A percentile compares a stretch with the other conserved stretches of the same genome.
Conservation (phyloP, 1,140 invertebrate genomes). For the Melipona quadrifasciata region DNA sequence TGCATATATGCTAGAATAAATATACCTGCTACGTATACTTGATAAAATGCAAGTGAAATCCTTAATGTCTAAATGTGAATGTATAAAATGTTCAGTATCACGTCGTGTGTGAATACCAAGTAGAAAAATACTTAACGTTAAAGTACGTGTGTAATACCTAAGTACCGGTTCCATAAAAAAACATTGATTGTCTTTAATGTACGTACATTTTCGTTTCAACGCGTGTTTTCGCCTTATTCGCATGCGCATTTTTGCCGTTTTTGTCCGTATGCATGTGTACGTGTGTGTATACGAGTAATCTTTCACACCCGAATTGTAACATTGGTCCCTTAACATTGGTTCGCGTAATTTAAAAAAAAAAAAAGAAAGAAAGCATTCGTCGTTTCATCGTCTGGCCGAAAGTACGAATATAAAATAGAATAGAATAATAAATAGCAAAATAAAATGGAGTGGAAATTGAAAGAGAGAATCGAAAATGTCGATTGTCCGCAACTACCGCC, state of each 20-base stretch:
- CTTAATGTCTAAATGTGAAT: conserved; percentile 40
- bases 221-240: background rate
- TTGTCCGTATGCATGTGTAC: background rate
- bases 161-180: conserved; percentile 48
- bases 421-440: no score
- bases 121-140: conserved; percentile 64
- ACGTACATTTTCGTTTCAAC: conserved; percentile 16
- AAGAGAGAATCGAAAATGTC: background rate
- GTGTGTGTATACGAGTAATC: background rate
- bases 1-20: conserved; percentile 72
- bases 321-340: conserved; percentile 39
- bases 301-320: conserved; percentile 13
- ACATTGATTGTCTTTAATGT: conserved; percentile 41
- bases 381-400: background rate
- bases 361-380: background rate
- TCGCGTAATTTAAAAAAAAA: background rate
- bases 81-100: conserved; percentile 45
- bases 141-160: conserved; percentile 38
- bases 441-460: background rate
- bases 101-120: conserved; percentile 39
- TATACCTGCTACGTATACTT: conserved; percentile 68
- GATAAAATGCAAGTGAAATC: conserved; percentile 57
- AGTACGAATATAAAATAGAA: background rate
- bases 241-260: conserved; percentile 3
- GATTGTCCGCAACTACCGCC: background rate